phyloP scores from a whole-genome alignment of 2,113 vertebrate genomes.

The Hippocampus guttulatus region DNA sequence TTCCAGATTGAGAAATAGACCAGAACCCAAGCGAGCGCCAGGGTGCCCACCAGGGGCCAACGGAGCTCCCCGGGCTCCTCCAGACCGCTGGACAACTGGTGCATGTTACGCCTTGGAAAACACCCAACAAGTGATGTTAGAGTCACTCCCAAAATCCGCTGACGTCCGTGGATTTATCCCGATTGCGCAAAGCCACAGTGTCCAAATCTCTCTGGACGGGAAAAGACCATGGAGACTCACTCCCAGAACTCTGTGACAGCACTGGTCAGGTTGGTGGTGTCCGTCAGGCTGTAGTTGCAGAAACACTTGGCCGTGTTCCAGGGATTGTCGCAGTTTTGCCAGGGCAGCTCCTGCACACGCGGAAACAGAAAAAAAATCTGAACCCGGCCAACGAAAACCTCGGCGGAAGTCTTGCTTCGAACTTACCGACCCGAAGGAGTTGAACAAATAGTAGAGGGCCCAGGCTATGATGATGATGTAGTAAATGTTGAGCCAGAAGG shows the following conservation, averaged over 20 bases:
- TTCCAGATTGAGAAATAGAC: constrained; percentile 95
- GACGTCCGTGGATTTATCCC: no score
- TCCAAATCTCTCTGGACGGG: background rate
- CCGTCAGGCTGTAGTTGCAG: constrained; percentile 82
- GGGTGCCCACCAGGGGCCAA: constrained; percentile 83
- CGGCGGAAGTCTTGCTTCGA: background rate
- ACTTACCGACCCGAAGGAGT: constrained; percentile 79
- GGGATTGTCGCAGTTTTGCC: constrained; percentile 83
- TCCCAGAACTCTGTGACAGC: constrained; percentile 91
- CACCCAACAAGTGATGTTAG: background rate
- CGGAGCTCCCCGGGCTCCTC: constrained; percentile 80
- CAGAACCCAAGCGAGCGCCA: constrained; percentile 85
- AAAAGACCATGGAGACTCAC: constrained; percentile 64
- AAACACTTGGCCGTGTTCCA: constrained; percentile 88
- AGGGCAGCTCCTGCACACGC: constrained; percentile 76
- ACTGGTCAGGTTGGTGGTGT: constrained; percentile 86
- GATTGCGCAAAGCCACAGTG: no score
- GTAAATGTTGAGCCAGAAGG: constrained; percentile 91
- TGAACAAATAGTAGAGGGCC: constrained; percentile 89
- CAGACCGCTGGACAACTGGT: constrained; percentile 78
- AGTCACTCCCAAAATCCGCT: constrained; percentile 87
- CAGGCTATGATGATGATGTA: constrained; percentile 90
- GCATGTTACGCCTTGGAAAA: constrained; percentile 82
- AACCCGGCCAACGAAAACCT: no score
- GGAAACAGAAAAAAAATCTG: background rate